Conservation (phyloP, 2,797 vertebrate species). For the Vespertilio murinus region DNA sequence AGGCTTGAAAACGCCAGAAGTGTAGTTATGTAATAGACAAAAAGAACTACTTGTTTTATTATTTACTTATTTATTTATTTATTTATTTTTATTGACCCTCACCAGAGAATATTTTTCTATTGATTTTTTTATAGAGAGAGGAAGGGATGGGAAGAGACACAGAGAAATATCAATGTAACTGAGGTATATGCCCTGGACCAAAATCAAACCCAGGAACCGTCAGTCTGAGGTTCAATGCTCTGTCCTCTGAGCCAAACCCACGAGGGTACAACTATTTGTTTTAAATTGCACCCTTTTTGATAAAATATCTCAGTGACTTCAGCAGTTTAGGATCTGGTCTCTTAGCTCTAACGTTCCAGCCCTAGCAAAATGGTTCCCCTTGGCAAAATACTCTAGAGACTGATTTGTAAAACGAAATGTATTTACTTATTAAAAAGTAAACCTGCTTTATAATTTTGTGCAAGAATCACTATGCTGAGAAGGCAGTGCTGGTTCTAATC, state of each 20-base stretch:
- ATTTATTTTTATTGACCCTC: not conserved
- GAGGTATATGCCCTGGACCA: too few relatives aligned
- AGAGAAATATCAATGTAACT: too few relatives aligned
- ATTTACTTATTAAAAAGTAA: slow-evolving; percentile 8
- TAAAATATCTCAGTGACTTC: slow-evolving; percentile 28
- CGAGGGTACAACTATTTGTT: not conserved
- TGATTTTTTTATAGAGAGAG: too few relatives aligned
- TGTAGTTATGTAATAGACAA: not conserved
- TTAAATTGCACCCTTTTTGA: not conserved
- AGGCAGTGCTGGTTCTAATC: not conserved
- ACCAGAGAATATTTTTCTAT: too few relatives aligned
- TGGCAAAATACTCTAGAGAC: not conserved
- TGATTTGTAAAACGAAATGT: not conserved
- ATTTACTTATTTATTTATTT: not conserved
- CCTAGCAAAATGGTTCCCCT: not conserved
- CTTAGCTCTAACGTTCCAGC: not conserved
- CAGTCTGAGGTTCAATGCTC: too few relatives aligned
- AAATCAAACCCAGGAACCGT: too few relatives aligned
- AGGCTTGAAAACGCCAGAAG: not conserved
- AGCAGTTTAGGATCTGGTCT: not conserved
- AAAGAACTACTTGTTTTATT: not conserved
- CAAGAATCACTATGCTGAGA: not conserved
- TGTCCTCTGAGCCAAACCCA: too few relatives aligned
- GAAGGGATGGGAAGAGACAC: too few relatives aligned
- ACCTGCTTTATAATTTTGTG: not conserved